phyloP scores from a whole-genome alignment of 2,113 vertebrate species.

The Datnioides undecimradiatus region DNA sequence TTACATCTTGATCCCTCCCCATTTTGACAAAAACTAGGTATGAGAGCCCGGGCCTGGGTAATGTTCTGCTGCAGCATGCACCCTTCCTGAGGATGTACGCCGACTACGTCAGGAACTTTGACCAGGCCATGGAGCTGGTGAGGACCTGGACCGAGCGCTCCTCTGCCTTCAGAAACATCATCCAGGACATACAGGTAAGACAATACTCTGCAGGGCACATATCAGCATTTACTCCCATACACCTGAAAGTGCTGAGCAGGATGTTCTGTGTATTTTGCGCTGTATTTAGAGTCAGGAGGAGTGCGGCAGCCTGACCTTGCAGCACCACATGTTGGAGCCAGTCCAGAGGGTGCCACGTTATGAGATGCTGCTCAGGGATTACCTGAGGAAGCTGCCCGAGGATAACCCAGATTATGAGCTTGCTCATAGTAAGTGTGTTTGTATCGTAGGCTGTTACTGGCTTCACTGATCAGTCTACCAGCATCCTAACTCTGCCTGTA shows the following conservation, averaged over 20 bases:
- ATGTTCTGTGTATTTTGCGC: neutral
- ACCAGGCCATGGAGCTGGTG: conserved; percentile 87
- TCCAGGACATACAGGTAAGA: conserved; percentile 87
- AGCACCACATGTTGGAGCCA: conserved; percentile 89
- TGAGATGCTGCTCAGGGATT: conserved; percentile 91
- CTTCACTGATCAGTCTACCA: neutral
- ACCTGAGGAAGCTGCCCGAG: conserved; percentile 86
- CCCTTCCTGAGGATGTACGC: conserved; percentile 95
- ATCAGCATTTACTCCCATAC: neutral
- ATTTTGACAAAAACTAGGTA: conserved; percentile 74
- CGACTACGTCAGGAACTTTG: conserved; percentile 88
- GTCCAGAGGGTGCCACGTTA: conserved; percentile 94
- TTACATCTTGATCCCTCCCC: neutral
- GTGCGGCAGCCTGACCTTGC: conserved; percentile 85
- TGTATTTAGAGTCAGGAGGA: conserved; percentile 82
- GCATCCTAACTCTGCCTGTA: neutral
- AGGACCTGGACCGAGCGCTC: conserved; percentile 89
- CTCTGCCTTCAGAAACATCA: conserved; percentile 84
- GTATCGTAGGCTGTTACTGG: neutral
- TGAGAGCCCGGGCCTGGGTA: conserved; percentile 86
- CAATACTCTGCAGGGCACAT: neutral
- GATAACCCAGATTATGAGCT: conserved; percentile 81
- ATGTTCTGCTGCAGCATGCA: conserved; percentile 88
- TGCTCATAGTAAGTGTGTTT: conserved; percentile 85
- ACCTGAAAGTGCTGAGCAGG: neutral